A percentile compares a stretch with the other conserved stretches of the same genome.
phyloP scores from a whole-genome alignment of 2,797 vertebrate species.

The Semaprochilodus insignis region DNA sequence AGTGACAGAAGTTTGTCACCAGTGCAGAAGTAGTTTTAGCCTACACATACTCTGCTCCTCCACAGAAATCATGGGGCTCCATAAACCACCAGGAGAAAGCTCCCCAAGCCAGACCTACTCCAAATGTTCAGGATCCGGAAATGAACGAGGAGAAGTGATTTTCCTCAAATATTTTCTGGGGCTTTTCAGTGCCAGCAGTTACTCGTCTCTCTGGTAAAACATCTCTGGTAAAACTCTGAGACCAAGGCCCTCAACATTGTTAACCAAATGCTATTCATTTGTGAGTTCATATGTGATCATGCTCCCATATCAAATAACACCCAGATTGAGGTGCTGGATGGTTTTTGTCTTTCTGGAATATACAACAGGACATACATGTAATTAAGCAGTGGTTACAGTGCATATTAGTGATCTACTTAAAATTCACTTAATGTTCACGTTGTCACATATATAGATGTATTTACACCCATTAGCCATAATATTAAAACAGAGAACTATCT shows the following conservation, averaged over 20 bases:
- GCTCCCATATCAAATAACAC: neutral
- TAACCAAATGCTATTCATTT: conserved; percentile 3
- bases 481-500: too few relatives aligned
- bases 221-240: neutral
- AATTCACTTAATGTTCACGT: too few relatives aligned
- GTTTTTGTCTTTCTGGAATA: neutral
- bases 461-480: too few relatives aligned
- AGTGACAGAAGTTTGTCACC: neutral
- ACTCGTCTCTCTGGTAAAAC: neutral
- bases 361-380: neutral
- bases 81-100: neutral
- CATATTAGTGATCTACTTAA: too few relatives aligned
- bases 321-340: neutral
- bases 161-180: conserved; percentile 34
- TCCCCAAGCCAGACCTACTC: neutral
- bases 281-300: neutral
- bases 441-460: too few relatives aligned
- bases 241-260: neutral
- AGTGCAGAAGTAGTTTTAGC: neutral
- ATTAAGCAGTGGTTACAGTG: neutral
- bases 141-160: conserved; percentile 31
- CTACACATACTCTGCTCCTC: neutral
- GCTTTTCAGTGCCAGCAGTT: neutral
- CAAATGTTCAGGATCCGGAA: conserved; percentile 27
- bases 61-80: neutral